Base-by-base conservation (phyloP, 2,113 vertebrate genomes). In the Cavia porcellus region DNA sequence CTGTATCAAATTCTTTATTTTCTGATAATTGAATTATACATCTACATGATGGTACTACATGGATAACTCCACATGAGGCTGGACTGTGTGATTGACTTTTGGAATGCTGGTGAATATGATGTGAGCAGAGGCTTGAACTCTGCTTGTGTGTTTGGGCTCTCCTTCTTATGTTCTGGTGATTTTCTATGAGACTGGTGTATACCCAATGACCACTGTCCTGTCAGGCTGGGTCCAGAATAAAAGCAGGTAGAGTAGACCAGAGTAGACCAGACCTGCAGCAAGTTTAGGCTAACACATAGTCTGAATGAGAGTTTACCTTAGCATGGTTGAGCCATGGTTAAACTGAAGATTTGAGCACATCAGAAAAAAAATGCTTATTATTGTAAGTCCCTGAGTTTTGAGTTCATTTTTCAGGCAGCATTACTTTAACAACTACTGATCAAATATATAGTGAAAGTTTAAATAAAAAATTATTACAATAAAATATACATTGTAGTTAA, bases 1-100 rank as follows among this genome's bases (percentile, higher is more conserved):
- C 57, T 47, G 52, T 45, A 64, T 19, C 20, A 62, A 55, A 62
- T 55, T 47, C 70, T 66, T 95, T 68, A 83, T 20, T 82, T 95
- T n/a, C 42, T 93, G n/a, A 59, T 82, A 42, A 57, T 32, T 57
- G 15, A 82, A n/a, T 84, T 50, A 12, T 32, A 50, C 25, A 5
- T 10, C 50, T 50, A 50, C 5, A 8, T 38, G 13, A 72, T 79
- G 17, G 20, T 42, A 7, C 22, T 3, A 30, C 4, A 14, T 32
- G 3, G 30, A 19, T 11, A 84, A 13, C 24, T 42, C 55, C 61
- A 82, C 9, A 2, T 24, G 83, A 50, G 24, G 15, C 61, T 80
- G 64, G 55, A 7, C 12, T 66, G 6, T 83, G 17, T 80, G 72
- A 80, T 25, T 86, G 85, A 35, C 59, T 91, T 81, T 79, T n/a